Evolutionary conservation across 1,140 invertebrate species (phyloP).

Genomic region (Apis florea): DNA sequence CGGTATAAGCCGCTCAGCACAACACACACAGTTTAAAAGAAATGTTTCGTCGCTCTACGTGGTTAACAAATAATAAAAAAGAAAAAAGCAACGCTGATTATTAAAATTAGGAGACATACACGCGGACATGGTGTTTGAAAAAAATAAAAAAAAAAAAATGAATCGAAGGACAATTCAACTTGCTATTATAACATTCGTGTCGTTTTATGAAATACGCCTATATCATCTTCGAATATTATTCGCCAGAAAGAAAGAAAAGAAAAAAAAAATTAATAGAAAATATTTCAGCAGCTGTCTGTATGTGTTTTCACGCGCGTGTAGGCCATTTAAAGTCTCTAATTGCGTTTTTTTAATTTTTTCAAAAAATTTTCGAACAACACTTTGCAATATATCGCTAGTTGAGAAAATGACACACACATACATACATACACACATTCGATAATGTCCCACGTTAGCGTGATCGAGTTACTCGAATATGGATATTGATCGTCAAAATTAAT

Average conservation of each 20-base stretch:
- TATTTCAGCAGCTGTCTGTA: conserved; percentile 52
- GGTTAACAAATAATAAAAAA: conserved; percentile 50
- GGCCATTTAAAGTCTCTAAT: conserved; percentile 61
- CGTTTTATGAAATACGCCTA: conserved; percentile 60
- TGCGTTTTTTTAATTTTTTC: conserved; percentile 61
- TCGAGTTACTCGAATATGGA: conserved; percentile 29
- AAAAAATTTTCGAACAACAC: conserved; percentile 63
- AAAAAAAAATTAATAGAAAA: conserved; percentile 43
- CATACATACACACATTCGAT: conserved; percentile 32
- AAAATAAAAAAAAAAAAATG: conserved; percentile 34
- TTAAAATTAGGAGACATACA: conserved; percentile 60
- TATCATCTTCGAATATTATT: conserved; percentile 35
- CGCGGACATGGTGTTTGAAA: conserved; percentile 60
- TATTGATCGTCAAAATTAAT: conserved; percentile 21
- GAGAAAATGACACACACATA: conserved; percentile 56
- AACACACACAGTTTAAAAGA: conserved; percentile 66
- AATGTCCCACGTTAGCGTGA: conserved; percentile 75
- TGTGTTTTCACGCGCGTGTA: conserved; percentile 54
- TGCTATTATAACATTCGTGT: conserved; percentile 35
- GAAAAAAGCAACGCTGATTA: conserved; percentile 75
- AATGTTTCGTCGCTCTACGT: conserved; percentile 79
- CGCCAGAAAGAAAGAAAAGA: conserved; percentile 23
- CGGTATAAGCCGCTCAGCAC: conserved; percentile 64
- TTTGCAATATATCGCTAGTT: conserved; percentile 68
- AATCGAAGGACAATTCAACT: conserved; percentile 56